A percentile compares a stretch with the other conserved stretches of the same genome.
These are phyloP conservation scores for Aix galericulata DNA, from an alignment of 2,113 vertebrate species.

Conservation along the genomic window DNA sequence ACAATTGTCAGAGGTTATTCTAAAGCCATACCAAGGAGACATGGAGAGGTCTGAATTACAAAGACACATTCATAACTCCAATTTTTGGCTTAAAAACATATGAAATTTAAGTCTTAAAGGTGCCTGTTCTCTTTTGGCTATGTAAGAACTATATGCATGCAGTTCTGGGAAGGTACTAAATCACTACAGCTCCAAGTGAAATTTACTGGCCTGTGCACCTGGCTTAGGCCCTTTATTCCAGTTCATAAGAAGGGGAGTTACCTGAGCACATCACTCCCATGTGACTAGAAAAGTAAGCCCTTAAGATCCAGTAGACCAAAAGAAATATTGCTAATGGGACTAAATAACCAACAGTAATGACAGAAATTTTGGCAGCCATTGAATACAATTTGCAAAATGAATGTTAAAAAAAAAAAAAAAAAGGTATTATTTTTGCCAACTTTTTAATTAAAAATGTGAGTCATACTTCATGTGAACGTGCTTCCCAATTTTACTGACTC, in stretches of 20 bases:
- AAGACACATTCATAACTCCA: background rate
- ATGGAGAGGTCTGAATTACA: background rate
- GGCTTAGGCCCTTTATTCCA: background rate
- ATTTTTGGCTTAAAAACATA: background rate
- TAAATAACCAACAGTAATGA: conserved; percentile 13
- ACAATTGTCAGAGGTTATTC: background rate
- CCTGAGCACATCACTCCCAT: background rate
- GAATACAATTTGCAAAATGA: conserved; percentile 47
- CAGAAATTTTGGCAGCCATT: conserved; percentile 22
- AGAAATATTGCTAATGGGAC: background rate
- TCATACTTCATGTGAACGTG: conserved; percentile 38
- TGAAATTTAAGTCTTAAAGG: background rate
- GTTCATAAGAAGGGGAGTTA: background rate
- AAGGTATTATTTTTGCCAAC: conserved; percentile 22
- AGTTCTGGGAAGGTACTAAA: background rate
- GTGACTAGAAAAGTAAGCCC: background rate
- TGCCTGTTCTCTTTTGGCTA: background rate
- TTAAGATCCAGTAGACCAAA: background rate
- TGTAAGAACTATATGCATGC: background rate
- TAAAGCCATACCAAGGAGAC: background rate
- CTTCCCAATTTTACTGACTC: conserved; percentile 37
- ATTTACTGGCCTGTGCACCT: background rate
- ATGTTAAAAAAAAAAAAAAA: conserved; percentile 25
- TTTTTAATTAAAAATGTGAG: conserved; percentile 62
- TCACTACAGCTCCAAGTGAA: background rate